Conservation (phyloP, 1,140 invertebrate species). For the Hylaeus anthracinus region DNA sequence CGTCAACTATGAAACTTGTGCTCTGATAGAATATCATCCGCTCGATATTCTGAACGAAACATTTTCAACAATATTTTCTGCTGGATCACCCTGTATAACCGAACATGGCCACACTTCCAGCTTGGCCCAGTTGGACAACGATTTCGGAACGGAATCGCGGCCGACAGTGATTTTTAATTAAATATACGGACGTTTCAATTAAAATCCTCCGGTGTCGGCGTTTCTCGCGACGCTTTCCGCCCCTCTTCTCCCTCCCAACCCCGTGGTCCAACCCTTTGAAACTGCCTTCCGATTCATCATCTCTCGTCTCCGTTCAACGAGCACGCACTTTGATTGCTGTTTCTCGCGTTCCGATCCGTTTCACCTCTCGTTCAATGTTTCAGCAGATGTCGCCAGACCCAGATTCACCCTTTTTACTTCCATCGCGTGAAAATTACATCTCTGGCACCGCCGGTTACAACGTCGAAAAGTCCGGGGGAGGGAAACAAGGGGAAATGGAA, state of each 20-base stretch:
- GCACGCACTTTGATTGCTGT: slow-evolving; percentile 19
- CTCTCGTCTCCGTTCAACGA: slow-evolving; percentile 18
- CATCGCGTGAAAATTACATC: too few relatives aligned
- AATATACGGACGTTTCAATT: slow-evolving; percentile 64
- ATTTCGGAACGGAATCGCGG: slow-evolving; percentile 25
- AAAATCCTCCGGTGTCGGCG: slow-evolving; percentile 45
- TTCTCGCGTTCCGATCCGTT: slow-evolving; percentile 13
- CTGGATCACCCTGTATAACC: slow-evolving; percentile 5
- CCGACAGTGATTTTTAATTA: slow-evolving; percentile 65
- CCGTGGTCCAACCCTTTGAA: background rate
- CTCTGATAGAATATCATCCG: too few relatives aligned
- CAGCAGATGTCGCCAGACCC: slow-evolving; percentile 55
- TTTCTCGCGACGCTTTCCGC: slow-evolving; percentile 27
- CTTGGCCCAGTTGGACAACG: slow-evolving; percentile 21
- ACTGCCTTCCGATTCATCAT: slow-evolving; percentile 13
- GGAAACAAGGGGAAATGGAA: slow-evolving; percentile 22
- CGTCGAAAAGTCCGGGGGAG: background rate
- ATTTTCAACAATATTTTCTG: too few relatives aligned
- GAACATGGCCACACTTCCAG: background rate
- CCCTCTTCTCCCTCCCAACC: background rate
- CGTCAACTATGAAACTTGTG: too few relatives aligned
- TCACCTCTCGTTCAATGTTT: slow-evolving; percentile 42
- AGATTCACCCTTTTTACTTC: slow-evolving; percentile 4
- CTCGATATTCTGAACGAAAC: too few relatives aligned
- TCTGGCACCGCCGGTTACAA: background rate